Evolutionary conservation across 2,888 invertebrate genomes (phyloP).

Genomic region (Ophonus ardosiacus): DNA sequence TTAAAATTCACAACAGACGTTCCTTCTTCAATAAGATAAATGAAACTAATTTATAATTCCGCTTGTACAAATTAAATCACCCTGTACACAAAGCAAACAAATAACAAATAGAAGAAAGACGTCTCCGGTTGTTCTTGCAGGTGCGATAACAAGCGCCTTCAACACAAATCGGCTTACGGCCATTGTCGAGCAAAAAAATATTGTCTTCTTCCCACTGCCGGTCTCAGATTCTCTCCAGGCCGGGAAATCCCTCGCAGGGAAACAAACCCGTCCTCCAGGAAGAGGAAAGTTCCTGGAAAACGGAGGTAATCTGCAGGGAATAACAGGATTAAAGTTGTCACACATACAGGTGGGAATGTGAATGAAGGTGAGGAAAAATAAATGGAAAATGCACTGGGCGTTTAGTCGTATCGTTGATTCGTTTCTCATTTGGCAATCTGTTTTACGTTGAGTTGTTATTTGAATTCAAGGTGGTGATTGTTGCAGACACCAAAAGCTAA

Average conservation of each 20-base stretch:
- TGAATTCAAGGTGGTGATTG: too few species aligned
- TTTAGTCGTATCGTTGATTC: too few species aligned
- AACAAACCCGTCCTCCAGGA: slow-evolving; percentile 37
- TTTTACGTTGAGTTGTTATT: too few species aligned
- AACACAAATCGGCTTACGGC: slow-evolving; percentile 41
- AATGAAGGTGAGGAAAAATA: too few species aligned
- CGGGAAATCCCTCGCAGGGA: slow-evolving; percentile 47
- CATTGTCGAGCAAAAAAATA: slow-evolving; percentile 37
- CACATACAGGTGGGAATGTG: slow-evolving; percentile 34
- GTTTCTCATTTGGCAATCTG: too few species aligned
- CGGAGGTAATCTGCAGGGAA: slow-evolving; percentile 30
- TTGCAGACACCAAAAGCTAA: too few species aligned
- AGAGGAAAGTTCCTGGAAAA: slow-evolving; percentile 45
- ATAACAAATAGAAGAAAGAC: slow-evolving; percentile 27
- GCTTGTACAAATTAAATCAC: slow-evolving; percentile 7
- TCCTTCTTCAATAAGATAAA: background rate
- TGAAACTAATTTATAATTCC: slow-evolving; percentile 8
- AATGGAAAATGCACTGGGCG: too few species aligned
- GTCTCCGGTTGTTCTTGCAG: slow-evolving; percentile 1
- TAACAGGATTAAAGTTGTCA: slow-evolving; percentile 59
- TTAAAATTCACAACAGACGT: background rate
- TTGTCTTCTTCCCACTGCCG: background rate
- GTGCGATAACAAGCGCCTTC: slow-evolving; percentile 32
- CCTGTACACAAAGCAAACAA: background rate
- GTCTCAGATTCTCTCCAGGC: background rate